These are phyloP conservation scores for Diarsia mendica DNA, from an alignment of 2,888 invertebrate species.

Conservation along the genomic window DNA sequence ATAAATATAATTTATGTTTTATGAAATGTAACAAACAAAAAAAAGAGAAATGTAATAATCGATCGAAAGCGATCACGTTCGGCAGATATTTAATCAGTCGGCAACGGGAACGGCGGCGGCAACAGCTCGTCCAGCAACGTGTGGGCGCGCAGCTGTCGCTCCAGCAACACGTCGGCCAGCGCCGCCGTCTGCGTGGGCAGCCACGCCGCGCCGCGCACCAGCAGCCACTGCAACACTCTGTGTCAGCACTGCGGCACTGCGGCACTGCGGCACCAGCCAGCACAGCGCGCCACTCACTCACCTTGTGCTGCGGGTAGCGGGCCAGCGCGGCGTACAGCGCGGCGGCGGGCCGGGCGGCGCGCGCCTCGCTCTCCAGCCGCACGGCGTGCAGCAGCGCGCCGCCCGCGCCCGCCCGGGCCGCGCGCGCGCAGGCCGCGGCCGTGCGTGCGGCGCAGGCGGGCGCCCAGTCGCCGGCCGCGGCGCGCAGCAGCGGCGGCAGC, in stretches of 20 bases:
- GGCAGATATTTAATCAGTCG: not conserved
- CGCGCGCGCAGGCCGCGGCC: conserved; percentile 44
- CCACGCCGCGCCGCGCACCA: conserved; percentile 52
- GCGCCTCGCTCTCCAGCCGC: conserved; percentile 52
- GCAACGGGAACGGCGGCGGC: not conserved
- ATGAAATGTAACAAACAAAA: no score
- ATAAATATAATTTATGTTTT: no score
- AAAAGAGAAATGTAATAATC: no score
- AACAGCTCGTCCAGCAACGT: conserved; percentile 94
- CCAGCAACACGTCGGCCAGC: conserved; percentile 79
- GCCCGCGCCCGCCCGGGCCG: conserved; percentile 45
- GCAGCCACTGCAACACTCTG: conserved; percentile 79
- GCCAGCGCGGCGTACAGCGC: conserved; percentile 44
- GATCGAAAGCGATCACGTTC: not conserved
- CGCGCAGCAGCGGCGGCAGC: conserved; percentile 62
- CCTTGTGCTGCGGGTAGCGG: conserved; percentile 46
- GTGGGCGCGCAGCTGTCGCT: conserved; percentile 82
- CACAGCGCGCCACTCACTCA: not conserved
- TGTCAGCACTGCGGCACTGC: no score
- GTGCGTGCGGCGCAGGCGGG: conserved; percentile 52
- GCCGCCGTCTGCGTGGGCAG: conserved; percentile 71
- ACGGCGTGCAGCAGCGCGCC: conserved; percentile 54
- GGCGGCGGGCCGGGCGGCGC: conserved; percentile 3
- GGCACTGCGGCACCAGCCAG: no score
- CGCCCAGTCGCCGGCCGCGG: conserved; percentile 57